Evolutionary conservation across 2,888 invertebrate species (phyloP), one percentile per base, ranked within the genome.

Genomic region (Glaucopsyche alexis): DNA sequence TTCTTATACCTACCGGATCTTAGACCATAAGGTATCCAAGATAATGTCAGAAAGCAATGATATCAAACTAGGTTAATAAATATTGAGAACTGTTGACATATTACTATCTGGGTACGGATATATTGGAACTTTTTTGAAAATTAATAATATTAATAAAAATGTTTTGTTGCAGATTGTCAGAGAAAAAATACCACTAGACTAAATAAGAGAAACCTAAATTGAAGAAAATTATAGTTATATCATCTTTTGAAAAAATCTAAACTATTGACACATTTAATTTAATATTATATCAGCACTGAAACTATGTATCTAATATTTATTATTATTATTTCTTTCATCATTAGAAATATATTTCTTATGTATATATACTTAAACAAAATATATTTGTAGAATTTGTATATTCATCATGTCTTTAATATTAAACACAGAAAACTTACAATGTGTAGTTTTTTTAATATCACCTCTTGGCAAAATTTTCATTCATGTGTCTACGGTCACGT

Each of bases 391-490:
- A 60, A 74, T 74, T 74, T 77, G 74, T 77, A 76, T 76, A 77
- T 75, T 76, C 74, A 75, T 75, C 73, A 69, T 73, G 29, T 55
- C 55, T 52, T 72, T 64, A 19, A 69, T 14, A 67, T 71, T 65
- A 73, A 72, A 74, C 50, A 70, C 74, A 64, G 65, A 70, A 49
- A 52, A 73, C 42, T 73, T 40, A 42, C 16, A 70, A 71, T 49
- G 45, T n/a, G 60, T 49, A 55, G 65, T 71, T 74, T 71, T 67
- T 66, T 71, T 65, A 13, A 47, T 49, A 64, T 83, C 85, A 96
- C 83, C 96, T 93, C 76, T 94, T 93, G 0, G 97, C 96, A 91
- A 98, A 98, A 88, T 98, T 96, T 75, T 95, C 94, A 80, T 97
- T 95, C 97, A 98, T 97, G 71, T 97, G 95, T 40, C 94, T 90